A percentile compares a stretch with the other conserved stretches of the same genome.
Conservation (phyloP, 2,888 invertebrate genomes). For the Tridacna gigas region DNA sequence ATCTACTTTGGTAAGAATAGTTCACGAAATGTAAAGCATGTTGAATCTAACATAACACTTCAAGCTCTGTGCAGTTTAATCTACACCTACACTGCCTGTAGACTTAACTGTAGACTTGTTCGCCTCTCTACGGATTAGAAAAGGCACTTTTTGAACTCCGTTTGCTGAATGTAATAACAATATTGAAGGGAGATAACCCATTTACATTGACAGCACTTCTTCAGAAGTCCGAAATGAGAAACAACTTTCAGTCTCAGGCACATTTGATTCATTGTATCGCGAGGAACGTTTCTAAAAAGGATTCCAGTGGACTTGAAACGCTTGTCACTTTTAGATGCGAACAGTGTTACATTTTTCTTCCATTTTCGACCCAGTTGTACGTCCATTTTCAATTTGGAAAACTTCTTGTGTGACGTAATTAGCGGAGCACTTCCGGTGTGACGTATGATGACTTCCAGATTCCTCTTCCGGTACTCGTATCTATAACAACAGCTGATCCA, state of each 20-base stretch:
- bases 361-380: not conserved
- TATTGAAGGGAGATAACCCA: constrained; percentile 13
- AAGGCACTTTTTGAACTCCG: constrained; percentile 7
- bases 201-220: not conserved
- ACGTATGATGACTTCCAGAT: not conserved
- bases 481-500: constrained; percentile 3
- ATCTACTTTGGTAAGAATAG: not conserved
- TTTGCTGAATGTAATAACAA: constrained; percentile 8
- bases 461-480: not conserved
- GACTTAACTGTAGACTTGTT: no score
- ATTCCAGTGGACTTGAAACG: constrained; percentile 5
- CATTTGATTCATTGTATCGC: not conserved
- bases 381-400: not conserved
- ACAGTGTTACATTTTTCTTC: not conserved
- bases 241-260: not conserved
- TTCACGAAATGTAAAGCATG: not conserved
- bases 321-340: not conserved
- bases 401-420: not conserved
- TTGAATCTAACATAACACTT: not conserved
- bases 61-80: no score
- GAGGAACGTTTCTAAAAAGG: not conserved
- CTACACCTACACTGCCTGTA: no score
- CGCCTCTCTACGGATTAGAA: not conserved
- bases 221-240: not conserved
- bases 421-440: constrained; percentile 5